A percentile compares a stretch with the other conserved stretches of the same genome.
Conservation (phyloP, 2,113 vertebrate genomes). For the Aplodontia rufa region DNA sequence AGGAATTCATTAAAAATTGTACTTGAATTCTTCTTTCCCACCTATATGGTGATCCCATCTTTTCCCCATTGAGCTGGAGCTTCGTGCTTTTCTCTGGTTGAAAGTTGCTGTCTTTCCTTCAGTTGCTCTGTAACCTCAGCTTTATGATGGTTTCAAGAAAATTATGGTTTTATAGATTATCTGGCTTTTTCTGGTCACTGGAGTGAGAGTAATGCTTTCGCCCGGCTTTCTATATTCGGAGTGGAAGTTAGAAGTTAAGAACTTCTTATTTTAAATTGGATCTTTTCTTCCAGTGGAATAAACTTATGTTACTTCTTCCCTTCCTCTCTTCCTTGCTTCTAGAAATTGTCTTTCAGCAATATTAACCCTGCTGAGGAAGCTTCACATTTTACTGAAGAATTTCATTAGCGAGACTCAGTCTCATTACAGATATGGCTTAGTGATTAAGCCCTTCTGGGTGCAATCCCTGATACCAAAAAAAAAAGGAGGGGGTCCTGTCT, state of each 20-base stretch:
- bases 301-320: background rate
- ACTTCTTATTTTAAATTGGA: background rate
- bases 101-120: background rate
- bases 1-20: slow-evolving; percentile 4
- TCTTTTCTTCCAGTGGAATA: slow-evolving; percentile 23
- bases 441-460: no score
- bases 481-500: no score
- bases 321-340: background rate
- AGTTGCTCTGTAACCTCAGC: background rate
- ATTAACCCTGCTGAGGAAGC: background rate
- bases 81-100: background rate
- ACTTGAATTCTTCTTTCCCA: background rate
- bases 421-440: no score
- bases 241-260: background rate
- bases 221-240: background rate
- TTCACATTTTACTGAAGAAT: background rate
- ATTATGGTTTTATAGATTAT: background rate
- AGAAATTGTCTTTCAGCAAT: background rate
- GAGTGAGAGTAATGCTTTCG: background rate
- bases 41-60: background rate
- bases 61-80: background rate
- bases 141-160: background rate
- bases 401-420: no score
- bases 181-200: background rate
- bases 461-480: no score